Percentiles rank a stretch among this genome's conserved stretches.
phyloP scores from a whole-genome alignment of 2,888 invertebrate genomes.

The Drosophila tripunctata region DNA sequence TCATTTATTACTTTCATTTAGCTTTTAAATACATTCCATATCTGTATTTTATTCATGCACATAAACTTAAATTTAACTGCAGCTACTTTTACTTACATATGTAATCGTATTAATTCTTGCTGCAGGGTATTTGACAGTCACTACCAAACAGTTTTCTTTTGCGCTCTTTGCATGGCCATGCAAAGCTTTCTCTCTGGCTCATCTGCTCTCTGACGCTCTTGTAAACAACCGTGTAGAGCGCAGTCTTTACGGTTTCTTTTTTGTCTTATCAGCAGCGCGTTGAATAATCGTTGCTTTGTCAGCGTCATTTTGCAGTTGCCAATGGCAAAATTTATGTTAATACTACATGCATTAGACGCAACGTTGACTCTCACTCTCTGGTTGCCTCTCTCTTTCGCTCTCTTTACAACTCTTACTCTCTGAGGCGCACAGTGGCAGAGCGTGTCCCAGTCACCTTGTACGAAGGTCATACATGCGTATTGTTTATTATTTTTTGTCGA shows the following conservation, averaged over 20 bases:
- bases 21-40: neutral
- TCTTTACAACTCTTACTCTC: too few relatives aligned
- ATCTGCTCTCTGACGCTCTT: constrained; percentile 37
- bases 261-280: constrained; percentile 51
- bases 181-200: constrained; percentile 27
- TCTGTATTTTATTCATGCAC: neutral
- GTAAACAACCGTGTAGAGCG: constrained; percentile 55
- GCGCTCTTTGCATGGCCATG: constrained; percentile 4
- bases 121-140: constrained; percentile 28
- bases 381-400: neutral
- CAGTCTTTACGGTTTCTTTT: constrained; percentile 40
- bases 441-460: constrained; percentile 85
- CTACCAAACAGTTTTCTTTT: neutral
- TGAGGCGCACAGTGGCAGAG: constrained; percentile 22
- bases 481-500: constrained; percentile 56
- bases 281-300: constrained; percentile 28
- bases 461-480: constrained; percentile 85
- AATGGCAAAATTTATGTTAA: constrained; percentile 32
- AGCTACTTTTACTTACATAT: neutral
- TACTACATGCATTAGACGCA: constrained; percentile 22
- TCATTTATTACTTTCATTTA: too few relatives aligned
- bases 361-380: neutral
- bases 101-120: too few relatives aligned
- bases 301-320: constrained; percentile 31
- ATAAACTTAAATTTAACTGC: neutral